These are phyloP conservation scores for Calcarius lapponicus DNA, from an alignment of 2,797 vertebrate genomes.

Conservation along the genomic window DNA sequence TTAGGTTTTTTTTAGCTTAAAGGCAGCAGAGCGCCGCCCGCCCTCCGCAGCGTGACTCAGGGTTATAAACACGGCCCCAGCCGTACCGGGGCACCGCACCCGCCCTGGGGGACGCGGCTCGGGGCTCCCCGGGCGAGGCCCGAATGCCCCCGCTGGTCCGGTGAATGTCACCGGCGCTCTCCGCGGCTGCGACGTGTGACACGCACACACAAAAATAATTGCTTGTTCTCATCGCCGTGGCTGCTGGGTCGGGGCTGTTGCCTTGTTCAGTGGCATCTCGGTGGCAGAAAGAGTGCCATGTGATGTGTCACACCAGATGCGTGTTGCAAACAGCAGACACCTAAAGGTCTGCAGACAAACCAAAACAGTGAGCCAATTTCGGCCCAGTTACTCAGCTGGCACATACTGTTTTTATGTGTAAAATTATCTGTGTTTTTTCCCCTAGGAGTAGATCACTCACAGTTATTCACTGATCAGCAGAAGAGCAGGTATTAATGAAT, in stretches of 20 bases:
- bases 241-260: not conserved
- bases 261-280: not conserved
- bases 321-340: not conserved
- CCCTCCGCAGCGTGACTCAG: not conserved
- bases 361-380: not conserved
- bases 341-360: not conserved
- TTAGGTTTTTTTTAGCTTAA: no score
- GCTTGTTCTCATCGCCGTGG: rapidly evolving
- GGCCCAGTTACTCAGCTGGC: not conserved
- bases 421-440: no score
- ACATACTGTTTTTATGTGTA: no score
- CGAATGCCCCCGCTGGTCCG: rapidly evolving
- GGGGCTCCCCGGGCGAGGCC: rapidly evolving
- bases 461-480: not conserved
- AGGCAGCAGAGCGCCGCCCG: not conserved
- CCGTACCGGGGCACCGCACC: not conserved
- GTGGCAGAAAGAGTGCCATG: not conserved
- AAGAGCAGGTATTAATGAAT: not conserved
- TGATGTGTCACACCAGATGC: not conserved
- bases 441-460: not conserved
- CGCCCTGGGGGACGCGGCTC: rapidly evolving
- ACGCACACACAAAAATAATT: not conserved
- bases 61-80: not conserved
- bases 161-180: rapidly evolving
- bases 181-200: not conserved